Evolutionary conservation across 2,888 invertebrate genomes (phyloP), one percentile per base, ranked within the genome.

Genomic region (Morpho deidamia): DNA sequence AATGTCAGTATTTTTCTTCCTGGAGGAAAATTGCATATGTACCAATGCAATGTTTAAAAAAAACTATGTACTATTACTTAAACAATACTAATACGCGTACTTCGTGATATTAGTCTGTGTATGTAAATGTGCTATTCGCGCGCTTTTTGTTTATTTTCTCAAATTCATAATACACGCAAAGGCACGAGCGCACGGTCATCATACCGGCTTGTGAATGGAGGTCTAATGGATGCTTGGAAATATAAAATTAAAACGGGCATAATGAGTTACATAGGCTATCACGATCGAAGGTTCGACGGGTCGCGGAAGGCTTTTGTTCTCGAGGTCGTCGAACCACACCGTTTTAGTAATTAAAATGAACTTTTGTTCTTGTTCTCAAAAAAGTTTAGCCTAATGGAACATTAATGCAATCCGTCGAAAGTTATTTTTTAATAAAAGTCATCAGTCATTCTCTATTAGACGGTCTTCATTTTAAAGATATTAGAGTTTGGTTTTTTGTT

Each of bases 201-300:
- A 72, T 70, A 71, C 74, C 62, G 60, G 69, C 58, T 67, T 70
- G 71, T 81, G 76, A 83, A 81, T 82, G 81, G 76, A 75, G 73
- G 73, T 69, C 69, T 83, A 82, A 84, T 83, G 83, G 82, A 74
- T 65, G 78, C 65, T 74, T 73, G 71, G 69, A 76, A 84, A 79
- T 82, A 83, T 81, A 81, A 83, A 81, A 84, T 83, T 83, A 83
- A 83, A 80, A 78, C 73, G 70, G 70, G 72, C 72, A 72, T 83
- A 83, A 86, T 83, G 78, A 83, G 78, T 76, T 79, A 77, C 80
- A 78, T 81, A 81, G 79, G 69, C 73, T 71, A 74, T 79, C 76
- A 71, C 71, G 73, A 68, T 66, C 66, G 62, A 55, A 63, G 74
- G 71, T 77, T 74, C 78, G 73, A 69, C 74, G 71, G 74, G 72